Conservation (phyloP, 2,888 invertebrate genomes). For the Harmothoe impar region DNA sequence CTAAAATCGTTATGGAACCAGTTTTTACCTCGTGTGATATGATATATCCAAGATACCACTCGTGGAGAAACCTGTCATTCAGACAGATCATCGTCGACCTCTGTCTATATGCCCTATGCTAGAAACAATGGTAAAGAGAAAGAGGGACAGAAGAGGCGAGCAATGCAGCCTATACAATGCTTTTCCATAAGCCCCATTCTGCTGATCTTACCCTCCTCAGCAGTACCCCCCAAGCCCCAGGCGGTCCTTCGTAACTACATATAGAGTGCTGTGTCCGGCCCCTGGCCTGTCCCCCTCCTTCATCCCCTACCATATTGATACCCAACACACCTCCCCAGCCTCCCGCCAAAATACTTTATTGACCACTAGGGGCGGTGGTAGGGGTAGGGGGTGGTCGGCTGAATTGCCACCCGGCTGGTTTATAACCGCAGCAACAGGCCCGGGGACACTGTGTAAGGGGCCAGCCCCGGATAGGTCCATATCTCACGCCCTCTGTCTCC, state of each 20-base stretch:
- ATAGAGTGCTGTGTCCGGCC: neutral
- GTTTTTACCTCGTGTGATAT: no score
- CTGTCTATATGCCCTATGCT: no score
- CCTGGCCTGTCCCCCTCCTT: neutral
- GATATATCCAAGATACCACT: no score
- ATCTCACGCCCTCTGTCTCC: constrained; percentile 23
- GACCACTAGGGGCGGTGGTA: neutral
- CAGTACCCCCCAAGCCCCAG: neutral
- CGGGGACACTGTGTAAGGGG: constrained; percentile 16
- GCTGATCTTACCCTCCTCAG: no score
- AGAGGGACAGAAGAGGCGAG: no score
- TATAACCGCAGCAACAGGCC: constrained; percentile 22
- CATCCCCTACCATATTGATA: constrained; percentile 26
- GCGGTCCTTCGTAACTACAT: constrained; percentile 26
- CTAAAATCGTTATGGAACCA: no score
- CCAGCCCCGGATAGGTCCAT: constrained; percentile 23
- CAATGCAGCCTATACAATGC: no score
- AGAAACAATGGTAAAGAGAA: no score
- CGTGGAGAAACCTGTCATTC: no score
- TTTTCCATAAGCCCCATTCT: no score
- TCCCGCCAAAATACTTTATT: constrained; percentile 30
- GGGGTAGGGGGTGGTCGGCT: neutral
- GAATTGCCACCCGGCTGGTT: constrained; percentile 22
- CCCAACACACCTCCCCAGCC: neutral
- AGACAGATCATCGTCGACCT: no score